Conservation (phyloP, 2,113 vertebrate genomes). For the Holacanthus passer region DNA sequence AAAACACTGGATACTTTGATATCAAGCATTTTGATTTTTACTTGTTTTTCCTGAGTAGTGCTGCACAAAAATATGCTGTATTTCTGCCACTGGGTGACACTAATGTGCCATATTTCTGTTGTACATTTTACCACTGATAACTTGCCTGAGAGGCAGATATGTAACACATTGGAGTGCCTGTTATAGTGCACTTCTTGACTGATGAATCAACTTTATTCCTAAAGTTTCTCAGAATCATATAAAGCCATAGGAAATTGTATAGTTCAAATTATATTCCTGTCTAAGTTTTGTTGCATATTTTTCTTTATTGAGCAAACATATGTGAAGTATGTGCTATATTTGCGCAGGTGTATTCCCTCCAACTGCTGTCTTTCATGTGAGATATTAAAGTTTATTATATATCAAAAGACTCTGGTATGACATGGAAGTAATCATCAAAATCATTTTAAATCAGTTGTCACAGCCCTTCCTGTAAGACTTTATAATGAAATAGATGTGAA, state of each 20-base stretch:
- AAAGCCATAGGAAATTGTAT: slow-evolving; percentile 55
- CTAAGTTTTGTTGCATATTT: slow-evolving; percentile 15
- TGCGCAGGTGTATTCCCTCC: slow-evolving; percentile 39
- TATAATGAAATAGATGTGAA: not conserved
- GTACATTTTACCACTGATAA: not conserved
- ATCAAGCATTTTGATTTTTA: not conserved
- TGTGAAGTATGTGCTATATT: slow-evolving; percentile 33
- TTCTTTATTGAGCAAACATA: slow-evolving; percentile 31
- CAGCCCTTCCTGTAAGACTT: not conserved
- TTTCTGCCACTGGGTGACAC: slow-evolving; percentile 57
- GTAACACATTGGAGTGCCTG: slow-evolving; percentile 10
- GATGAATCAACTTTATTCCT: not conserved
- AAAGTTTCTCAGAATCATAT: slow-evolving; percentile 5
- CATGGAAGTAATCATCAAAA: too few species aligned
- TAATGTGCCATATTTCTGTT: slow-evolving; percentile 43
- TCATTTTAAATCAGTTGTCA: too few species aligned
- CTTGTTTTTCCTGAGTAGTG: not conserved
- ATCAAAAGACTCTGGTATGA: slow-evolving; percentile 12
- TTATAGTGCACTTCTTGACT: not conserved
- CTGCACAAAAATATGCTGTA: slow-evolving; percentile 17
- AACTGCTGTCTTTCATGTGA: slow-evolving; percentile 56
- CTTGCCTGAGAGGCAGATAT: slow-evolving; percentile 4
- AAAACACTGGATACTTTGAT: not conserved
- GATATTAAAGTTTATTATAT: slow-evolving; percentile 69
- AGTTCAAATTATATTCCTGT: slow-evolving; percentile 1